Percentiles rank a stretch among this genome's conserved stretches.
These are phyloP conservation scores for Ariolimax columbianus DNA, from an alignment of 2,888 invertebrate species.

Conservation along the genomic window DNA sequence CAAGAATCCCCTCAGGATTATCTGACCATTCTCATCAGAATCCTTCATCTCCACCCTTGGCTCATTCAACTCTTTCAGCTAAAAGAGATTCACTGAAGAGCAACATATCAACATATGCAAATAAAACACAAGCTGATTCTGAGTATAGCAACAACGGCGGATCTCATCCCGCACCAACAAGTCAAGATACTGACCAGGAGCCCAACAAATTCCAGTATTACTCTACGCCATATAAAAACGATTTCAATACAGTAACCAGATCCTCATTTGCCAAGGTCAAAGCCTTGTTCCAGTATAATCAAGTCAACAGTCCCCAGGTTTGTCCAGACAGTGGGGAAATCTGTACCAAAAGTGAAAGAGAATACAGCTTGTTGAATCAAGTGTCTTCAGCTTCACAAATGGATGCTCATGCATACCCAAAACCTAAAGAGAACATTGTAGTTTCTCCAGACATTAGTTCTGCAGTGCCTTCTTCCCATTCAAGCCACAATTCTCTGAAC, in stretches of 20 bases:
- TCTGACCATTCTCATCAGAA: background rate
- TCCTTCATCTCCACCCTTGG: background rate
- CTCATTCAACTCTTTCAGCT: conserved; percentile 3
- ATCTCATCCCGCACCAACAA: background rate
- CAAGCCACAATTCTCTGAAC: background rate
- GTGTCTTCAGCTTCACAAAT: background rate
- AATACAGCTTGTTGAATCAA: background rate
- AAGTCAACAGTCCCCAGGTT: conserved; percentile 5
- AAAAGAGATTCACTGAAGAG: background rate
- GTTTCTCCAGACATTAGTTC: background rate
- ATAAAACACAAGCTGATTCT: background rate
- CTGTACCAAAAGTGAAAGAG: conserved; percentile 5
- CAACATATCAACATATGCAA: background rate
- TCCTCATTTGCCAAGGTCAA: conserved; percentile 26
- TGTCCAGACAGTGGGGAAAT: conserved; percentile 38
- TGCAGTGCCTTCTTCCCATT: background rate
- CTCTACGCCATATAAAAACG: conserved; percentile 14
- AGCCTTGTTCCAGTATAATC: conserved; percentile 34
- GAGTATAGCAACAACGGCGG: no score
- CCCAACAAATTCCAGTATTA: conserved; percentile 28
- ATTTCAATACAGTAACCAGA: conserved; percentile 38
- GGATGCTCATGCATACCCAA: background rate
- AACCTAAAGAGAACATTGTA: background rate
- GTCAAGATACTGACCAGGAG: background rate
- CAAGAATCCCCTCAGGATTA: background rate